phyloP scores from a whole-genome alignment of 2,888 invertebrate genomes.

The Tenthredo scrophulariae region DNA sequence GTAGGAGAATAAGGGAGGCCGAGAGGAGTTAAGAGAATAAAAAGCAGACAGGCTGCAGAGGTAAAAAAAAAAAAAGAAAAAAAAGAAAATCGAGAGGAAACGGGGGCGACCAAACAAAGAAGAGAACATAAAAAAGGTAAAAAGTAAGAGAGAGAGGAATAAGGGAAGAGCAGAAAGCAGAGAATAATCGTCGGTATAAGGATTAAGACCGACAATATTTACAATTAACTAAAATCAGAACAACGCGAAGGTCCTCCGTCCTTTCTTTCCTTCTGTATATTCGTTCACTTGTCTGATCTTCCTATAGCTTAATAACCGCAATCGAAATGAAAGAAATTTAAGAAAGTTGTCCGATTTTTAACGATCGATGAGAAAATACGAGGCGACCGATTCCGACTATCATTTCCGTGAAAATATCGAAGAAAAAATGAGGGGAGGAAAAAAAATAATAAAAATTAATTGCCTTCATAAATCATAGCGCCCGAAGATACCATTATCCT shows the following conservation, averaged over 20 bases:
- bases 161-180: background rate
- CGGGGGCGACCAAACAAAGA: background rate
- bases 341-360: background rate
- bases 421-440: background rate
- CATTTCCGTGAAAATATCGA: no score
- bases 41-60: background rate
- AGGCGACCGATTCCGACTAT: no score
- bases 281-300: background rate
- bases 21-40: background rate
- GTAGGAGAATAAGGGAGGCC: background rate
- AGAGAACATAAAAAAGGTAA: background rate
- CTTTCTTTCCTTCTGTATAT: background rate
- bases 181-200: background rate
- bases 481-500: background rate
- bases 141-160: background rate
- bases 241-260: background rate
- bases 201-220: conserved; percentile 18
- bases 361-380: background rate
- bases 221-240: conserved; percentile 33
- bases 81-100: background rate
- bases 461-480: background rate
- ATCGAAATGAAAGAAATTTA: background rate
- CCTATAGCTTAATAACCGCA: background rate
- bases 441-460: background rate
- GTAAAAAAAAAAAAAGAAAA: no score